Evolutionary conservation across 2,113 vertebrate genomes (phyloP).

Genomic region (Macrotus californicus): DNA sequence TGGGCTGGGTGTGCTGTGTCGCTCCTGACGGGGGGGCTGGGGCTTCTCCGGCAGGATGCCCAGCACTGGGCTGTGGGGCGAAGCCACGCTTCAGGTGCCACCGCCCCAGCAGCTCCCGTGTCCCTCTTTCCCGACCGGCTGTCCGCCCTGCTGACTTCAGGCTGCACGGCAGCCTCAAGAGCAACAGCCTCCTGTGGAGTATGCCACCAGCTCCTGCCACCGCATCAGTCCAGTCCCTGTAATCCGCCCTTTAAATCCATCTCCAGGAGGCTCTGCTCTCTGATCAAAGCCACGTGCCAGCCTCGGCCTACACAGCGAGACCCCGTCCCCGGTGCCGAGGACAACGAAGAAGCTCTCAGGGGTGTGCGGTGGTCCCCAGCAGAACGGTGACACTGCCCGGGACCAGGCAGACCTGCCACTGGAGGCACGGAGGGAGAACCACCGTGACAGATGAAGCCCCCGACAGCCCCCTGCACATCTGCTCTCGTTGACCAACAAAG

Average conservation of each 20-base stretch:
- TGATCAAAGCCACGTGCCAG: background rate
- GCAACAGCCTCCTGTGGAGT: rapidly evolving
- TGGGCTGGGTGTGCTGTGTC: rapidly evolving
- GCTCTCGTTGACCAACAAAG: rapidly evolving
- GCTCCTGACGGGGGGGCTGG: rapidly evolving
- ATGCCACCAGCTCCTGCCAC: rapidly evolving
- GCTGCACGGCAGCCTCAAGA: rapidly evolving
- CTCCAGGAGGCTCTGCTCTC: background rate
- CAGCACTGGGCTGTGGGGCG: rapidly evolving
- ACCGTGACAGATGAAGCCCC: background rate
- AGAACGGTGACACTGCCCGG: rapidly evolving
- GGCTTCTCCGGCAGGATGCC: background rate
- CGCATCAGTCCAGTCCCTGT: too few relatives aligned
- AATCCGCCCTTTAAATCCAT: background rate
- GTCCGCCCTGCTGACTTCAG: rapidly evolving
- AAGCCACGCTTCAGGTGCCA: background rate
- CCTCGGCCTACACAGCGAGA: background rate
- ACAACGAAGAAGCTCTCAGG: background rate
- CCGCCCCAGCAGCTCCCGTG: rapidly evolving
- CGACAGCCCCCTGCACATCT: too few relatives aligned
- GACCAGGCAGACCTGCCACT: background rate
- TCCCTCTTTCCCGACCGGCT: rapidly evolving
- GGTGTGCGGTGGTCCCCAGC: rapidly evolving
- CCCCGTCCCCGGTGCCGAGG: background rate
- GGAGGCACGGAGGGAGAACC: too few relatives aligned